phyloP scores from a whole-genome alignment of 1,140 invertebrate genomes.

The Leguminivora glycinivorella region DNA sequence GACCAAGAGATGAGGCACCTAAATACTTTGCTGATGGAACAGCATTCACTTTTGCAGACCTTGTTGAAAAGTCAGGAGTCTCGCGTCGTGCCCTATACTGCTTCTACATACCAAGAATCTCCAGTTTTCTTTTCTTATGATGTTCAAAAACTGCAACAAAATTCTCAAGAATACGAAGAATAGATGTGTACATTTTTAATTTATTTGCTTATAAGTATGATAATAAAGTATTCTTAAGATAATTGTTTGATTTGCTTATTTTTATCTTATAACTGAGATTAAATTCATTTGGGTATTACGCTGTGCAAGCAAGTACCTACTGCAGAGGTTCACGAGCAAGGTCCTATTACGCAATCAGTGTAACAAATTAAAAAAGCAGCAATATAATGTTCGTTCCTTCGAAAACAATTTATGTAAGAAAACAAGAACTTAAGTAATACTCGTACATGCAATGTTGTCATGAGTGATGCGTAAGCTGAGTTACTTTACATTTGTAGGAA shows the following conservation, averaged over 20 bases:
- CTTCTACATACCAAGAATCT: constrained; percentile 46
- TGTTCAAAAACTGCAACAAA: background rate
- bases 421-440: no score
- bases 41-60: constrained; percentile 61
- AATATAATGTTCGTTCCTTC: no score
- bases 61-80: constrained; percentile 53
- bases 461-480: no score
- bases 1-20: constrained; percentile 72
- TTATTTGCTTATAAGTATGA: background rate
- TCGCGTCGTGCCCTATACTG: constrained; percentile 40
- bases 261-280: background rate
- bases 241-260: constrained; percentile 2
- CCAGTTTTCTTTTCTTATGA: constrained; percentile 51
- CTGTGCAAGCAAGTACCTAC: background rate
- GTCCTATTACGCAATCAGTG: background rate
- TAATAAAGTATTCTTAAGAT: background rate
- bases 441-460: no score
- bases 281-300: background rate
- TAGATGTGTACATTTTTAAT: background rate
- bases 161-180: background rate
- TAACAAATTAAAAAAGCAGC: no score
- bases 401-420: no score
- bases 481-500: no score
- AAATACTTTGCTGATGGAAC: constrained; percentile 63
- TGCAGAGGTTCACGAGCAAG: background rate